Evolutionary conservation across 2,888 invertebrate genomes (phyloP).

Genomic region (Xylota sylvarum): DNA sequence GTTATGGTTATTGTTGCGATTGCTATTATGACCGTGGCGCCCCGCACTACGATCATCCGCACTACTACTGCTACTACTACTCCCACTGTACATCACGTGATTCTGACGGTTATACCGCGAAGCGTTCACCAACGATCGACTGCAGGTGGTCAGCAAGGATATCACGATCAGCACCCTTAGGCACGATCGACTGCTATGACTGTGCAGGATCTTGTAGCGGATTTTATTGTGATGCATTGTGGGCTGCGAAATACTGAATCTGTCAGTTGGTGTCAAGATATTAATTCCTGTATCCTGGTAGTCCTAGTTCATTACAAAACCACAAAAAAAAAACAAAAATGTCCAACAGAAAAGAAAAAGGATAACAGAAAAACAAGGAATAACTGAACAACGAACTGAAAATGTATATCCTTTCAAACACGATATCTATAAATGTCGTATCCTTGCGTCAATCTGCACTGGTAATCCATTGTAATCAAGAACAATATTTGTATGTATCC

Average conservation of each 20-base stretch:
- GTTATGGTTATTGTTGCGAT: conserved; percentile 65
- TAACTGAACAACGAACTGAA: conserved; percentile 41
- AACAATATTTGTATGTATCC: conserved; percentile 48
- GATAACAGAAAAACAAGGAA: conserved; percentile 43
- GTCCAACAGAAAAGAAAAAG: conserved; percentile 34
- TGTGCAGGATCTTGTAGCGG: conserved; percentile 69
- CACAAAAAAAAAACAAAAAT: conserved; percentile 11
- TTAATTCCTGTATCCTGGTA: conserved; percentile 2
- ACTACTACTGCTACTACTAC: conserved; percentile 57
- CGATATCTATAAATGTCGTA: conserved; percentile 51
- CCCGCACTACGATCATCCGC: conserved; percentile 60
- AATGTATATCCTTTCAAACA: conserved; percentile 64
- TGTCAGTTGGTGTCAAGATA: background rate
- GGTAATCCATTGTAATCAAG: conserved; percentile 68
- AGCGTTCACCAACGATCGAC: conserved; percentile 61
- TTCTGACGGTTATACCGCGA: conserved; percentile 79
- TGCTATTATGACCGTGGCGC: conserved; percentile 66
- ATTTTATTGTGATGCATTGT: conserved; percentile 77
- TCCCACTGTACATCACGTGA: conserved; percentile 79
- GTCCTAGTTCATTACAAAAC: conserved; percentile 28
- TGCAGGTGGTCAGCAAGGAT: conserved; percentile 50
- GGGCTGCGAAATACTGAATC: conserved; percentile 54
- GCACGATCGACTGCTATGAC: conserved; percentile 46
- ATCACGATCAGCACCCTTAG: conserved; percentile 47
- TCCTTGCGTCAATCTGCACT: conserved; percentile 76